A percentile compares a stretch with the other conserved stretches of the same genome.
phyloP scores from a whole-genome alignment of 2,888 invertebrate genomes.

The Trypoxylon attenuatum region DNA sequence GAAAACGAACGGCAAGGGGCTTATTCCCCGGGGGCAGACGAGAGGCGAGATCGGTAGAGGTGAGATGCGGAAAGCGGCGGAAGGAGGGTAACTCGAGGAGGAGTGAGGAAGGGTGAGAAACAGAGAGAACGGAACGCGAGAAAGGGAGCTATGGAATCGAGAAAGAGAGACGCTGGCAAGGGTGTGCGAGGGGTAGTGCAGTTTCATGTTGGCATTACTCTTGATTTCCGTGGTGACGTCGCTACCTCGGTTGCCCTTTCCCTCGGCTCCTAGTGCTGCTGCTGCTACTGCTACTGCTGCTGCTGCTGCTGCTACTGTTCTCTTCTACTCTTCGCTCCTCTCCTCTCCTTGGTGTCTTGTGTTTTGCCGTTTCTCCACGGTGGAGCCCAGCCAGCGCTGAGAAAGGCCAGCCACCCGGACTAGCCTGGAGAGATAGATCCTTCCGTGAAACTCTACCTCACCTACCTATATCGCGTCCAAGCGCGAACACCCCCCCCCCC shows the following conservation, averaged over 20 bases:
- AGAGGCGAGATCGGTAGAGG: conserved; percentile 34
- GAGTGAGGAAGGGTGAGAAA: too few relatives aligned
- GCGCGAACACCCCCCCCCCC: conserved; percentile 12
- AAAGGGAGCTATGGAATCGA: conserved; percentile 38
- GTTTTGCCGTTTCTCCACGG: conserved; percentile 59
- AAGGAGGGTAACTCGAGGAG: conserved; percentile 24
- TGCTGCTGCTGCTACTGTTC: conserved; percentile 9
- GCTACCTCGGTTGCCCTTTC: conserved; percentile 64
- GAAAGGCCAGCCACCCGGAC: conserved; percentile 54
- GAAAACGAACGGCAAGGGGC: conserved; percentile 55
- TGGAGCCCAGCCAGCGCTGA: conserved; percentile 36
- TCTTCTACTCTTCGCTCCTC: conserved; percentile 28
- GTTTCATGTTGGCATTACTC: conserved; percentile 81
- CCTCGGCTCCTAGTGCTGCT: too few relatives aligned
- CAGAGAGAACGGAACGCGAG: conserved; percentile 32
- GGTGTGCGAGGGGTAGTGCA: conserved; percentile 71
- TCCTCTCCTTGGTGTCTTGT: conserved; percentile 60
- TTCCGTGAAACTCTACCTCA: conserved; percentile 20
- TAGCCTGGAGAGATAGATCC: conserved; percentile 59
- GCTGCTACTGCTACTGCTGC: conserved; percentile 5
- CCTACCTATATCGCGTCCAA: conserved; percentile 36
- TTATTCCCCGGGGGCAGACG: conserved; percentile 61
- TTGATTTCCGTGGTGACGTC: conserved; percentile 78
- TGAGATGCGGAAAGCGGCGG: conserved; percentile 39
- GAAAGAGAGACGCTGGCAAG: conserved; percentile 56